phyloP scores from a whole-genome alignment of 30 jellyfish, hydroid and myxozoan species.

The Pelagia noctiluca region DNA sequence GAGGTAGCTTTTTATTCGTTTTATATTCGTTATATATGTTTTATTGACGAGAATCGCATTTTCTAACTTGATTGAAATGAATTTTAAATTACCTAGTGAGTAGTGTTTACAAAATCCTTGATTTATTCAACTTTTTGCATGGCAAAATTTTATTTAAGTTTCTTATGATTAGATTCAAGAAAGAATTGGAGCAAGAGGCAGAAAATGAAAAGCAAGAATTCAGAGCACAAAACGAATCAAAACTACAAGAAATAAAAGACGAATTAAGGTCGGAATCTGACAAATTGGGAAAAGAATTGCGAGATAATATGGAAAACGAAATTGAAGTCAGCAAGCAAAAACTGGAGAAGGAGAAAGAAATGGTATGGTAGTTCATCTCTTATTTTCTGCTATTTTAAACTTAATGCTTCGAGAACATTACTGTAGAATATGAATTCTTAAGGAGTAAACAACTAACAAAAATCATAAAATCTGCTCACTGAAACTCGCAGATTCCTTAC shows the following conservation, averaged over 20 bases:
- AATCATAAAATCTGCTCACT: too few relatives aligned
- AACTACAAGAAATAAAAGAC: slow-evolving; percentile 10
- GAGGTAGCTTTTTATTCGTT: too few relatives aligned
- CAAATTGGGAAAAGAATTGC: slow-evolving; percentile 7
- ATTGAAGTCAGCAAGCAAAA: slow-evolving; percentile 35
- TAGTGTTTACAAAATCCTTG: too few relatives aligned
- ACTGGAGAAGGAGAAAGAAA: slow-evolving; percentile 60
- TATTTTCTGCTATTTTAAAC: neutral
- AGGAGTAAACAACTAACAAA: too few relatives aligned
- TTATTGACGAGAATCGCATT: too few relatives aligned
- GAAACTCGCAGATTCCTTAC: too few relatives aligned
- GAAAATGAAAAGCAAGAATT: slow-evolving; percentile 34
- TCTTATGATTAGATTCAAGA: slow-evolving; percentile 19
- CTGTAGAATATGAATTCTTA: too few relatives aligned
- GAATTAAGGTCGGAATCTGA: slow-evolving; percentile 45
- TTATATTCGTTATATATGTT: too few relatives aligned
- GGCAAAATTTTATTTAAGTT: neutral
- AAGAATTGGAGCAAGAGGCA: slow-evolving; percentile 43
- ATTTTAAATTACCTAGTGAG: too few relatives aligned
- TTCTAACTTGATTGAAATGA: too few relatives aligned
- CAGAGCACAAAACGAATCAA: slow-evolving; percentile 23
- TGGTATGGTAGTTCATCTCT: slow-evolving; percentile 26
- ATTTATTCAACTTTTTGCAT: neutral
- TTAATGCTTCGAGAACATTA: too few relatives aligned
- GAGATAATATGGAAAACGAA: slow-evolving; percentile 55